Evolutionary conservation across 2,113 vertebrate genomes (phyloP).

Genomic region (Salminus brasiliensis): DNA sequence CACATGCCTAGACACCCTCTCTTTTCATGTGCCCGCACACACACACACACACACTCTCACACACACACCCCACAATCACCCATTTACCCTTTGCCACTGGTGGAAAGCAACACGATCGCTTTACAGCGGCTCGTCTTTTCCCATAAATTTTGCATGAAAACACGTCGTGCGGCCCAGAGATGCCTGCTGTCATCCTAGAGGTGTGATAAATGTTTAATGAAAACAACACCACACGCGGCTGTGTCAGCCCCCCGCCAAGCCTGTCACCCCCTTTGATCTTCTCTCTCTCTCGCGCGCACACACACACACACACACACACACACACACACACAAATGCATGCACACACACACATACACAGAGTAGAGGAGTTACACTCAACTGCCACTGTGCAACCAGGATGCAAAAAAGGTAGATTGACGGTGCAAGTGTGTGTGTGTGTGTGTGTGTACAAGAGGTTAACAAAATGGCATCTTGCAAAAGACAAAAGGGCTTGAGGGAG

Average conservation of each 20-base stretch:
- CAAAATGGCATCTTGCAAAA: conserved; percentile 74
- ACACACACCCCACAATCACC: conserved; percentile 72
- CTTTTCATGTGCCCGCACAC: conserved; percentile 48
- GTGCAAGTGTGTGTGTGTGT: conserved; percentile 11
- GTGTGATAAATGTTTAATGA: conserved; percentile 98
- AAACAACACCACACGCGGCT: conserved; percentile 91
- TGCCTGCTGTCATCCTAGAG: conserved; percentile 94
- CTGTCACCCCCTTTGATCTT: conserved; percentile 88
- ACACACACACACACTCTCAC: conserved; percentile 46
- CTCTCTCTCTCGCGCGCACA: conserved; percentile 72
- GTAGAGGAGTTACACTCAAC: conserved; percentile 38
- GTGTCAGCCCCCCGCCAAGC: conserved; percentile 89
- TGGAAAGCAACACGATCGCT: conserved; percentile 89
- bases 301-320: conserved; percentile 47
- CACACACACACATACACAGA: conserved; percentile 36
- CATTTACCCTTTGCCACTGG: conserved; percentile 83
- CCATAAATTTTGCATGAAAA: conserved; percentile 99
- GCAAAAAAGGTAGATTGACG: conserved; percentile 72
- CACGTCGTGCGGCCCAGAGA: conserved; percentile 82
- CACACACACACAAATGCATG: too few species aligned
- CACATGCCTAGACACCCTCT: not conserved
- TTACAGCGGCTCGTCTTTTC: conserved; percentile 84
- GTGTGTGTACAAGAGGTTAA: conserved; percentile 65
- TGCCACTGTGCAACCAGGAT: conserved; percentile 81
- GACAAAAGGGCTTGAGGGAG: not conserved